Evolutionary conservation across 1,140 invertebrate genomes (phyloP).

Genomic region (Lepidotrigona ventralis): DNA sequence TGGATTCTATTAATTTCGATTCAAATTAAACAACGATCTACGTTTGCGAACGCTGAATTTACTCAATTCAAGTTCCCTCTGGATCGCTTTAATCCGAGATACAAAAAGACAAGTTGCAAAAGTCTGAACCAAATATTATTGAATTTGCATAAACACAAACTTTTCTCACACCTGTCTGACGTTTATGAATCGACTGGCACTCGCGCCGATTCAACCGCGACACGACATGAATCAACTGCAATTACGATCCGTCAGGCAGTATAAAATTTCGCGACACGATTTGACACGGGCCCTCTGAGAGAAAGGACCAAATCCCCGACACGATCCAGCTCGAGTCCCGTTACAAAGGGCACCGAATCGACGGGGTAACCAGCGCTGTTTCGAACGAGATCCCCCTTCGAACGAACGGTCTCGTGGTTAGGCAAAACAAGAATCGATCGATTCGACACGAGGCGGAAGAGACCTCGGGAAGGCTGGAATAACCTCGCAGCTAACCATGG

Average conservation of each 20-base stretch:
- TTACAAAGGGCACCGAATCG: constrained; percentile 73
- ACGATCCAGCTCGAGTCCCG: constrained; percentile 41
- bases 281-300: constrained; percentile 15
- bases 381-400: background rate
- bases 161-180: background rate
- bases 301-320: background rate
- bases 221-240: constrained; percentile 8
- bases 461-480: constrained; percentile 8
- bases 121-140: background rate
- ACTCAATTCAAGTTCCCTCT: no score
- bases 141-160: background rate
- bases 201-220: background rate
- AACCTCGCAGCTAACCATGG: constrained; percentile 28
- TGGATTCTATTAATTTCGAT: no score
- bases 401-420: constrained; percentile 22
- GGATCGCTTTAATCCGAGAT: no score
- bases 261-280: constrained; percentile 40
- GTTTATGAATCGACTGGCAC: background rate
- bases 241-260: background rate
- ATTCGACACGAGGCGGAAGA: constrained; percentile 47
- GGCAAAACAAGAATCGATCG: constrained; percentile 58
- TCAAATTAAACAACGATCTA: no score
- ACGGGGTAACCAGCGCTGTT: constrained; percentile 65
- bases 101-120: background rate
- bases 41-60: no score